Percentiles rank a stretch among this genome's conserved stretches.
Evolutionary conservation across 2,888 invertebrate species (phyloP).

Genomic region (Perizoma flavofasciatum): DNA sequence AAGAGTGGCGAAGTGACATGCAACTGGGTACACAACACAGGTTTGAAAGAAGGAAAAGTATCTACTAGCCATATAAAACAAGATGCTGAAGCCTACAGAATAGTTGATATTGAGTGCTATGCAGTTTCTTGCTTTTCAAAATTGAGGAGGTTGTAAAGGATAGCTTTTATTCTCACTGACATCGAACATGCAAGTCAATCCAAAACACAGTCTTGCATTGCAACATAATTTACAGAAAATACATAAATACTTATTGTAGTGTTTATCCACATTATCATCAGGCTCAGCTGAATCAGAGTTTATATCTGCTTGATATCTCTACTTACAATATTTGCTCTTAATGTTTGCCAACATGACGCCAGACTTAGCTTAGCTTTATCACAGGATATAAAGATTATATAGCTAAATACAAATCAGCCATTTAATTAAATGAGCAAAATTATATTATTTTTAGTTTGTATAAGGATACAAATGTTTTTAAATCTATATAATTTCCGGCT

Average conservation of each 20-base stretch:
- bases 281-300: conserved; percentile 27
- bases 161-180: too few species aligned
- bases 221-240: too few species aligned
- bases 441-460: neutral
- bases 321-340: conserved; percentile 33
- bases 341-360: conserved; percentile 41
- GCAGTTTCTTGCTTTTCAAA: too few species aligned
- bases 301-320: conserved; percentile 30
- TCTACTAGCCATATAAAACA: neutral
- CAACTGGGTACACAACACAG: conserved; percentile 3
- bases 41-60: neutral
- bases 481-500: neutral
- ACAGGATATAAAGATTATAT: conserved; percentile 37
- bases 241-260: neutral
- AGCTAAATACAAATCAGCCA: neutral
- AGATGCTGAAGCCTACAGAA: too few species aligned
- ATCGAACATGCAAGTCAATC: too few species aligned
- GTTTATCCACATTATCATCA: conserved; percentile 12
- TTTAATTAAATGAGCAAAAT: too few species aligned
- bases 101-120: too few species aligned
- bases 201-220: too few species aligned
- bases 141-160: too few species aligned
- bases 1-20: conserved; percentile 42
- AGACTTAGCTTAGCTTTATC: conserved; percentile 26
- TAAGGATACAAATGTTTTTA: neutral